Conservation (phyloP, 2,797 vertebrate genomes). For the Aeoliscus strigatus region DNA sequence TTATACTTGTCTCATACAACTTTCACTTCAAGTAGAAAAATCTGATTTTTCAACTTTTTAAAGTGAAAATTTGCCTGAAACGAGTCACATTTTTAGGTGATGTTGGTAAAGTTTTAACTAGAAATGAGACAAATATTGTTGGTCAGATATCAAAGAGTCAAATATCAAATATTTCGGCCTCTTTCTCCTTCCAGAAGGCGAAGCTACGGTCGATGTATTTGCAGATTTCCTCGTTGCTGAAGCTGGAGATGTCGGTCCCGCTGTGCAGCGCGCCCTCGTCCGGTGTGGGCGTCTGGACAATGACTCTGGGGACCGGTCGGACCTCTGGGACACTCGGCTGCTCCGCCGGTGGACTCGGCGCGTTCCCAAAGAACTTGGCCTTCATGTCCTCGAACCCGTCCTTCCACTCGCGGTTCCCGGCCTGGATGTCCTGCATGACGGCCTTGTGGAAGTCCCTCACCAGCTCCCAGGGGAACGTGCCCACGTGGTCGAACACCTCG, state of each 20-base stretch:
- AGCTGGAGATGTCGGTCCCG: conserved; percentile 65
- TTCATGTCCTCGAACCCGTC: conserved; percentile 94
- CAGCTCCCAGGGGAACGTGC: conserved; percentile 85
- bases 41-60: too few species aligned
- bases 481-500: conserved; percentile 93
- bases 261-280: conserved; percentile 55
- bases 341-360: conserved; percentile 22
- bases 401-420: conserved; percentile 84
- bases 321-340: conserved; percentile 53
- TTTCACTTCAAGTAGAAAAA: too few species aligned
- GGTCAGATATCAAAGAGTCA: conserved; percentile 69
- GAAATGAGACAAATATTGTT: too few species aligned
- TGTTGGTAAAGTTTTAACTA: too few species aligned
- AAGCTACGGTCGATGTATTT: conserved; percentile 94
- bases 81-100: too few species aligned
- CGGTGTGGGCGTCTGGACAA: conserved; percentile 60
- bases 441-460: conserved; percentile 88
- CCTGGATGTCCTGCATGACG: conserved; percentile 86
- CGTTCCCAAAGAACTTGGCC: conserved; percentile 79
- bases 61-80: too few species aligned
- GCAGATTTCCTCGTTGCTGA: conserved; percentile 86
- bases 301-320: conserved; percentile 62
- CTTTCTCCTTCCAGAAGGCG: conserved; percentile 97
- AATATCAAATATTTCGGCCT: conserved; percentile 92
- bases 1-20: too few species aligned